Evolutionary conservation across 2,888 invertebrate species (phyloP).

Genomic region (Euphydryas editha): DNA sequence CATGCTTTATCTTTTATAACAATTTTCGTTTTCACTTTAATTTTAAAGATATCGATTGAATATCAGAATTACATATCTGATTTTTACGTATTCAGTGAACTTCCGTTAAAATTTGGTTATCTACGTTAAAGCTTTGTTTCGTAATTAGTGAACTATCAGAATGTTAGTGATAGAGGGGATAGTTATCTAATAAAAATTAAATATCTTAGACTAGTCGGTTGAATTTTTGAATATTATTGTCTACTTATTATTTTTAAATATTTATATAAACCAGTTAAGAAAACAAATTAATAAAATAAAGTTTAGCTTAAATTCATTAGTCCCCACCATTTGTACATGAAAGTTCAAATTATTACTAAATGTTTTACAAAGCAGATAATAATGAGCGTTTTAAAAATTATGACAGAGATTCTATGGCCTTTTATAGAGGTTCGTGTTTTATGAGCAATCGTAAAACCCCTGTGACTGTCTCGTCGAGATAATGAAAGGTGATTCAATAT

Average conservation of each 20-base stretch:
- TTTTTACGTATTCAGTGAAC: no score
- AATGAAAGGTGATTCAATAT: constrained; percentile 48
- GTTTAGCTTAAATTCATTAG: background rate
- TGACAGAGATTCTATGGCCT: constrained; percentile 3
- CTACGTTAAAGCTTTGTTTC: no score
- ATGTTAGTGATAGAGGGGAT: no score
- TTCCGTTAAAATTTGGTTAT: no score
- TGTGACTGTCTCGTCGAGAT: constrained; percentile 40
- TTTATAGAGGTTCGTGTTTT: constrained; percentile 35
- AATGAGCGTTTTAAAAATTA: constrained; percentile 18
- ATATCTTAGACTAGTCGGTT: no score
- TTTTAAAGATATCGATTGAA: no score
- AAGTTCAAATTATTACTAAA: background rate
- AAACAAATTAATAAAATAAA: no score
- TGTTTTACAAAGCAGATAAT: constrained; percentile 4
- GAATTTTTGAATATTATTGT: no score
- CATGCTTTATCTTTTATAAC: background rate
- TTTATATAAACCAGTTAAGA: no score
- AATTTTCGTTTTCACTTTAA: background rate
- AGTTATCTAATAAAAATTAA: background rate
- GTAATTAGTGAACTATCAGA: no score
- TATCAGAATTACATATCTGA: no score
- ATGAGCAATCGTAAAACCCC: constrained; percentile 50
- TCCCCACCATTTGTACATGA: background rate
- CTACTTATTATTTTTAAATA: no score